Evolutionary conservation across 1,140 invertebrate genomes (phyloP).

Genomic region (Yoshiicerus persimilis): DNA sequence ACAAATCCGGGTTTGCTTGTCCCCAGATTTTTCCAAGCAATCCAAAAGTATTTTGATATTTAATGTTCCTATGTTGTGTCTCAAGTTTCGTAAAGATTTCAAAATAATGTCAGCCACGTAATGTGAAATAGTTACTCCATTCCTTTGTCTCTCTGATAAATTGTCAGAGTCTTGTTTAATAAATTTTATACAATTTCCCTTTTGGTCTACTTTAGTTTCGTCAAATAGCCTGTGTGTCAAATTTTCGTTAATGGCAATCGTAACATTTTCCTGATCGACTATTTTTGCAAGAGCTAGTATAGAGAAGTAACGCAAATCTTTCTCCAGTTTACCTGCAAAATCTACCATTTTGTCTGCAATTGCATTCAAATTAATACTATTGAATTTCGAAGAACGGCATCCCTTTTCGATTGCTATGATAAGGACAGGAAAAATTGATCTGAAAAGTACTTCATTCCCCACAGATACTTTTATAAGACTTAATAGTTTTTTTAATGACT

Average conservation of each 20-base stretch:
- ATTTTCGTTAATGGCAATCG: background rate
- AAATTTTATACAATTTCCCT: background rate
- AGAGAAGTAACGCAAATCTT: background rate
- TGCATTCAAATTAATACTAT: background rate
- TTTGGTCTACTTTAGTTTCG: background rate
- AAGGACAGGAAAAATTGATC: background rate
- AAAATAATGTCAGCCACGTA: background rate
- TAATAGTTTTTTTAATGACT: background rate
- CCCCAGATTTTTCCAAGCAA: too few species aligned
- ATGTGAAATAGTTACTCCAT: background rate
- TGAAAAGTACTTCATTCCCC: background rate
- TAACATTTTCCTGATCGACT: background rate
- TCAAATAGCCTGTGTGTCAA: background rate
- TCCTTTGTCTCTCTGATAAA: background rate
- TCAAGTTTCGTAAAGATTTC: background rate
- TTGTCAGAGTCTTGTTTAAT: background rate
- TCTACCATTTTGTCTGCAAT: background rate
- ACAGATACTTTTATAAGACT: background rate
- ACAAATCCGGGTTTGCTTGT: too few species aligned
- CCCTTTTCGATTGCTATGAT: background rate
- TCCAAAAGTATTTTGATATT: too few species aligned
- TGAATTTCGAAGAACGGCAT: background rate
- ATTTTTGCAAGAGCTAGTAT: background rate
- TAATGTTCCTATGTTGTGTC: too few species aligned
- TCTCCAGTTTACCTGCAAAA: background rate